Evolutionary conservation across 2,888 invertebrate genomes (phyloP), one percentile per base, ranked within the genome.

Genomic region (Cenopis cana): DNA sequence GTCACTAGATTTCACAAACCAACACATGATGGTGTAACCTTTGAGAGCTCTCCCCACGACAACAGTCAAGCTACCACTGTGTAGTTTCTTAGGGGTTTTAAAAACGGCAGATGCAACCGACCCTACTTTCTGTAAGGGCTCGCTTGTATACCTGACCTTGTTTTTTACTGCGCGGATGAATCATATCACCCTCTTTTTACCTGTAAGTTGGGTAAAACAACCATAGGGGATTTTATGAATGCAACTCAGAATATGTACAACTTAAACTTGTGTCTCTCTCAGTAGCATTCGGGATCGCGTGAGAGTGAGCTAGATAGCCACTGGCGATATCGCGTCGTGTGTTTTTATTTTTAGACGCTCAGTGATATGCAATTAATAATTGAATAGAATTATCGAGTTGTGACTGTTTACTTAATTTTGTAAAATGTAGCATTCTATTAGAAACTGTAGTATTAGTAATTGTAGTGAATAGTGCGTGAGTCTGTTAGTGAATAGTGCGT

Each of bases 241-340:
- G n/a, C 29, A 24, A n/a, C 14, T 29, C 29, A n/a, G 9, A n/a
- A 55, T 59, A 2, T 6, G 24, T 24, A 24, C 4, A 24, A 24
- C 20, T 17, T 24, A 24, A 59, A 17, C n/a, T 24, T 60, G 29
- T 17, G 29, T 60, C 60, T 29, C 60, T n/a, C 24, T 60, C 46
- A 49, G 60, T 29, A 38, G n/a, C n/a, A 46, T 29, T 17, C 29
- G 41, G 20, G 46, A 38, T 10, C 29, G 60, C 46, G 60, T 46
- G n/a, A 60, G 60, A 46, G 60, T 29, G 60, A 60, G 46, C 60
- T 46, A 60, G 46, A 60, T 46, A 60, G 60, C 46, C 12, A 24
- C 60, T 60, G 17, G 46, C 24, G 24, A 46, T 46, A 46, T 60
- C 24, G 24, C 33, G 17, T 11, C n/a, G 1, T 11, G 56, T 60